Conservation (phyloP, 1,140 invertebrate species). For the Colletes latitarsis region DNA sequence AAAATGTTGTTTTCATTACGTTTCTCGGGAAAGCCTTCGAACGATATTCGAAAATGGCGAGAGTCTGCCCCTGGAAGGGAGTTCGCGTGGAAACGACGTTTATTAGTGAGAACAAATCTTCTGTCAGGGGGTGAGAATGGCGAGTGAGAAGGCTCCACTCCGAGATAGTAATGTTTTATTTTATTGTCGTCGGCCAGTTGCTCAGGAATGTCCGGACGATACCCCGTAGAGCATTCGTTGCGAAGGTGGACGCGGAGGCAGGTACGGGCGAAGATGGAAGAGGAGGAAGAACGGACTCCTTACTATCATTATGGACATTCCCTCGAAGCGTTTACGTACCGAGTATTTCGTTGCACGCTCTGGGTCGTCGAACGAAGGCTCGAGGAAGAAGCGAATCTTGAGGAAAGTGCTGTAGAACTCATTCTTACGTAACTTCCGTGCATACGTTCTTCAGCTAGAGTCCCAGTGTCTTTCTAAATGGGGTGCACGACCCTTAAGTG, state of each 20-base stretch:
- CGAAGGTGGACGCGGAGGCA: slow-evolving; percentile 20
- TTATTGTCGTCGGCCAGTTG: slow-evolving; percentile 75
- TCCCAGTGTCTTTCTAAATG: no score
- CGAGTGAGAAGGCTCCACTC: slow-evolving; percentile 69
- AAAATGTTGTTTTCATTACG: no score
- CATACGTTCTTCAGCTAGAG: neutral
- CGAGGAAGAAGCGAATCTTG: neutral
- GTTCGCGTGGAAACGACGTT: slow-evolving; percentile 59
- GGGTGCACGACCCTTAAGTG: no score
- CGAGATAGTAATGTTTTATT: slow-evolving; percentile 78
- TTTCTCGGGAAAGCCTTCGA: no score
- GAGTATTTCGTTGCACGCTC: slow-evolving; percentile 55
- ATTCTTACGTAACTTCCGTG: neutral
- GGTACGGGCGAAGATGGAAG: neutral
- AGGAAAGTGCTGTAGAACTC: neutral
- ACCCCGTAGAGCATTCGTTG: slow-evolving; percentile 70
- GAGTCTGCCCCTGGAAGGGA: slow-evolving; percentile 15
- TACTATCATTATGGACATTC: slow-evolving; percentile 60
- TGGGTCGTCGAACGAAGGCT: neutral
- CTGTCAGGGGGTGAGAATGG: slow-evolving; percentile 26
- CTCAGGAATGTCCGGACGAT: slow-evolving; percentile 70
- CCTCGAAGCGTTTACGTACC: slow-evolving; percentile 61
- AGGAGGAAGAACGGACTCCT: slow-evolving; percentile 57
- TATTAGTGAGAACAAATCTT: slow-evolving; percentile 75
- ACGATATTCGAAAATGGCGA: slow-evolving; percentile 27